Conservation (phyloP, 2,797 vertebrate genomes). For the Eremophila alpestris region DNA sequence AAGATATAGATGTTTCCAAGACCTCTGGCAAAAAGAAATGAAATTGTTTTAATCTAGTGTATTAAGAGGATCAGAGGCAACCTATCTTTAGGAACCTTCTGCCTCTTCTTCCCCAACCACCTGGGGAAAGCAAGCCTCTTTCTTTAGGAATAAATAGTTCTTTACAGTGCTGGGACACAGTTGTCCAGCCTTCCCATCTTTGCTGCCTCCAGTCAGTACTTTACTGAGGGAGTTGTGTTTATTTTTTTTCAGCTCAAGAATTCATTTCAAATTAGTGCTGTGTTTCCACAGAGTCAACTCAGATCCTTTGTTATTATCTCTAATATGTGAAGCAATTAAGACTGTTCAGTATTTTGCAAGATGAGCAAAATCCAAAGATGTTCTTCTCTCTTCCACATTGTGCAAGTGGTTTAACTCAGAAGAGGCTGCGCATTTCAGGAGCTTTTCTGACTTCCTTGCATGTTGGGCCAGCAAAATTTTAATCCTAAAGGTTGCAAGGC, state of each 20-base stretch:
- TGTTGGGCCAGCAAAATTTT: neutral
- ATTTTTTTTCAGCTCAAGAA: neutral
- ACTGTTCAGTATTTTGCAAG: neutral
- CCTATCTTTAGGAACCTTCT: neutral
- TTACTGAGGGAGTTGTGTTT: neutral
- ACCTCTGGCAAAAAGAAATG: constrained; percentile 32
- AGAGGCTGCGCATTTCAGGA: fast-evolving
- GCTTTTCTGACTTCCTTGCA: neutral
- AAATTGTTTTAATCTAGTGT: neutral
- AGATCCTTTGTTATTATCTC: neutral
- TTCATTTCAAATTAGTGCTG: neutral
- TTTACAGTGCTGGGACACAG: neutral
- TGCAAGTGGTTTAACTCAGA: neutral
- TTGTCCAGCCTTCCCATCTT: neutral
- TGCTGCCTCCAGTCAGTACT: neutral
- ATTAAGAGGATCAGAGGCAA: constrained; percentile 28
- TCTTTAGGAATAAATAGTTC: neutral
- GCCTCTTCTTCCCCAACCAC: neutral
- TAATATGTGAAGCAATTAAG: neutral
- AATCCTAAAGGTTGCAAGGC: neutral
- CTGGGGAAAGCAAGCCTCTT: neutral
- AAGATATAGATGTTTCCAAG: neutral
- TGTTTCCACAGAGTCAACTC: neutral
- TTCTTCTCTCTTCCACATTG: neutral
- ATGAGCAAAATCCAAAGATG: neutral